Evolutionary conservation across 2,888 invertebrate genomes (phyloP).

Genomic region (Lymantria dispar): DNA sequence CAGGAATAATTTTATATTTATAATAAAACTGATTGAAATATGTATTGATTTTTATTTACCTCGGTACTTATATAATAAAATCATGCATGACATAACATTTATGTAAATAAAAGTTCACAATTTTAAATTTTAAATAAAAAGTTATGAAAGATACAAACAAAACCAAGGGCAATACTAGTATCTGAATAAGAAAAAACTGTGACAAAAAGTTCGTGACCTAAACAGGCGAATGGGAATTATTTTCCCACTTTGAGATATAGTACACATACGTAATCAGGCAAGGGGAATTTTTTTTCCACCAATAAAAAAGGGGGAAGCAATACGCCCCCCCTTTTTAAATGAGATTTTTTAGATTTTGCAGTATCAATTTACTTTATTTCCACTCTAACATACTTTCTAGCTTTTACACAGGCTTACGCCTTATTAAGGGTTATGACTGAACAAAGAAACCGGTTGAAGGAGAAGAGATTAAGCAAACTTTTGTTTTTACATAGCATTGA

Average conservation of each 20-base stretch:
- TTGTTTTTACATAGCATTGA: no score
- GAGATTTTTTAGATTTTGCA: background rate
- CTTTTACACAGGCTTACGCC: background rate
- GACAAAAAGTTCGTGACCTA: background rate
- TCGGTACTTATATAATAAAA: no score
- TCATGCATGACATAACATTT: background rate
- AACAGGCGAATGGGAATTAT: conserved; percentile 7
- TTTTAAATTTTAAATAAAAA: background rate
- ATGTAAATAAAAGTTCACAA: background rate
- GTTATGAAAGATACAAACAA: background rate
- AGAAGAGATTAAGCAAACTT: no score
- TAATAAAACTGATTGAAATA: background rate
- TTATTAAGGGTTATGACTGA: conserved; percentile 1
- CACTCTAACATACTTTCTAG: background rate
- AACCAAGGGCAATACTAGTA: background rate
- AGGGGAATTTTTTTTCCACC: conserved; percentile 11
- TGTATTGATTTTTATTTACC: background rate
- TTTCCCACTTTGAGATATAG: conserved; percentile 11
- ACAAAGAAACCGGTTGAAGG: no score
- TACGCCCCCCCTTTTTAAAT: background rate
- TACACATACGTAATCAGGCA: conserved; percentile 11
- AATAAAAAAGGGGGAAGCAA: background rate
- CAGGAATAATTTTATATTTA: background rate
- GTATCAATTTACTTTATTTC: background rate
- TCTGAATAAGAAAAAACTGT: background rate